Evolutionary conservation across 2,113 vertebrate species (phyloP).

Genomic region (Pollimyrus isidori): DNA sequence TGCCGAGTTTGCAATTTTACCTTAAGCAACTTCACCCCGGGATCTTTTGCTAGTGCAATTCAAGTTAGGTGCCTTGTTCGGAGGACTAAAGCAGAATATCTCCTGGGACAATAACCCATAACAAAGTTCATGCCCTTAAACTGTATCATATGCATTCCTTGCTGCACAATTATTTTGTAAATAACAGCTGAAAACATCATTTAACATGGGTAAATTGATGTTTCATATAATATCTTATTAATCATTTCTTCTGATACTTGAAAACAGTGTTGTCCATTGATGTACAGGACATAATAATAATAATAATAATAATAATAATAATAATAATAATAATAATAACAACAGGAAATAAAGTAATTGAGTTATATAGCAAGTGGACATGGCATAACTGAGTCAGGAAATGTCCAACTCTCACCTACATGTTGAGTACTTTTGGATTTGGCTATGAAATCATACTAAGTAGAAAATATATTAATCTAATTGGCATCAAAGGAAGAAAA

Average conservation of each 20-base stretch:
- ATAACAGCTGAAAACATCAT: neutral
- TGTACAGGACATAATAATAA: neutral
- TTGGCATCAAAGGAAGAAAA: neutral
- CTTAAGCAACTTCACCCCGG: neutral
- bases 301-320: too few relatives aligned
- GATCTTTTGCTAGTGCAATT: neutral
- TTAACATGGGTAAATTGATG: neutral
- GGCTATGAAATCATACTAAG: neutral
- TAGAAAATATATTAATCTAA: neutral
- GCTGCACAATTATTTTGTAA: neutral
- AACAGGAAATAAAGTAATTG: neutral
- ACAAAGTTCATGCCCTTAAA: neutral
- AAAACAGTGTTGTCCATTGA: neutral
- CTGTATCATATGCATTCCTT: neutral
- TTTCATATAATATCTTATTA: neutral
- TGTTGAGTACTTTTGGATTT: neutral
- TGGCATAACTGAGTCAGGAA: neutral
- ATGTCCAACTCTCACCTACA: neutral
- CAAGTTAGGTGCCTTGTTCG: neutral
- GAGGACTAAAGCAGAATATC: neutral
- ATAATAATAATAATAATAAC: neutral
- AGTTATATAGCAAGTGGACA: neutral
- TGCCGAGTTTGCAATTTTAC: neutral
- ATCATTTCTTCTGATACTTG: neutral
- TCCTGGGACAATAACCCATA: neutral